Evolutionary conservation across 2,888 invertebrate species (phyloP), one percentile per base, ranked within the genome.

Genomic region (Volucella zonaria): DNA sequence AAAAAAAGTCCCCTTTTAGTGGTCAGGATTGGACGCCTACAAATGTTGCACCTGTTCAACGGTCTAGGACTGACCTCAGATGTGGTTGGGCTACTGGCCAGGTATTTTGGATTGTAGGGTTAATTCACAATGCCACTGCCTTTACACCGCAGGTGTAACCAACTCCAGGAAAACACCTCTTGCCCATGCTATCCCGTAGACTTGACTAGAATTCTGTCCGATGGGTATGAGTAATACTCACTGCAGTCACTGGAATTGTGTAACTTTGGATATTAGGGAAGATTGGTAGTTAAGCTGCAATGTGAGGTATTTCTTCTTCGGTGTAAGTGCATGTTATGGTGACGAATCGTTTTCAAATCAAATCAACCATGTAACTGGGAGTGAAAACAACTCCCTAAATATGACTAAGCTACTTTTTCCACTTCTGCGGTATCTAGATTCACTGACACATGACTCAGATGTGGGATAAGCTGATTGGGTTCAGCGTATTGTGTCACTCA

Each of bases 211-310:
- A 31, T 31, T 31, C 6, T 64, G 47, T 70, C 59, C 68, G 68
- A 47, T 49, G 54, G 54, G 75, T 68, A 64, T 78, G 82, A 79
- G 75, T 79, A 79, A 79, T 83, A 75, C 70, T 79, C 59, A 75
- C 61, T 71, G 79, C 42, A 66, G 70, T 66, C 31, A 6, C 6
- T 31, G 31, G 31, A 31, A 6, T 6, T 31, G 31, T 31, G 31
- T 31, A 31, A 31, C 31, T 31, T 31, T 31, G 6, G 6, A 31
- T 1, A 31, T 31, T 6, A 31, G 31, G 31, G 6, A 31, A 31
- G 4, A 31, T 31, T 6, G 6, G 4, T 31, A 31, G 0, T 6
- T 6, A 31, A 6, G 31, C 6, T 31, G 31, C 31, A 6, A 3
- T 31, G 31, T 31, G 31, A 31, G 31, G 31, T 31, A 31, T 31